Evolutionary conservation across 2,888 invertebrate genomes (phyloP), one percentile per base, ranked within the genome.

Genomic region (Neoascia interrupta): DNA sequence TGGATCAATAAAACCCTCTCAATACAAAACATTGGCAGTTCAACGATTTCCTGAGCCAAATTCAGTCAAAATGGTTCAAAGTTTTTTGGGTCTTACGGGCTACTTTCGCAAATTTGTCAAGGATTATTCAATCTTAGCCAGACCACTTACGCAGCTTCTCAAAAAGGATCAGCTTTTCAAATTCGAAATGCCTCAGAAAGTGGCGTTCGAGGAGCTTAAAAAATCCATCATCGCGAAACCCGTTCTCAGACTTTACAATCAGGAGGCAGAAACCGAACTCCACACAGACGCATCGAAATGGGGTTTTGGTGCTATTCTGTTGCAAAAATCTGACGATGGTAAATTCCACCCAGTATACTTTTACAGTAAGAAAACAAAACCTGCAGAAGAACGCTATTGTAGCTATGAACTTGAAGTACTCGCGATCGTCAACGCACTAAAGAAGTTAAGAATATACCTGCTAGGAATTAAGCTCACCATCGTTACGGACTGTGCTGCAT

Each of bases 41-140:
- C 56, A 72, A 26, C 63, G 81, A 0, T 86, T 85, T 81, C 84
- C 84, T 3, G 74, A 76, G 16, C 86, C 86, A 0, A 84, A 15
- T 31, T 81, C 58, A 5, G 36, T 74, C 1, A 84, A 84, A 43
- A 74, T 84, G 23, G 34, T 86, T 0, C 85, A 85, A 64, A 83
- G 83, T 37, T 86, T 87, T 75, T 66, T 87, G 8, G 85, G 85
- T 1, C 49, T 87, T 10, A 60, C 36, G 2, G 69, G 60, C 2
- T 49, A 31, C 26, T 69, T 69, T 15, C 31, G 60, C 39, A 86
- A 86, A 47, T 87, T 86, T 72, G 83, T 87, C 8, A 61, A 75
- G 84, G 84, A 3, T 10, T 87, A 85, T 66, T 63, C 85, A 3
- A 49, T 73, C 10, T 84, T 85, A 18, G 85, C 86, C 19, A 5